These are phyloP conservation scores for Percina caprodes DNA, from an alignment of 2,113 vertebrate species.

Conservation along the genomic window DNA sequence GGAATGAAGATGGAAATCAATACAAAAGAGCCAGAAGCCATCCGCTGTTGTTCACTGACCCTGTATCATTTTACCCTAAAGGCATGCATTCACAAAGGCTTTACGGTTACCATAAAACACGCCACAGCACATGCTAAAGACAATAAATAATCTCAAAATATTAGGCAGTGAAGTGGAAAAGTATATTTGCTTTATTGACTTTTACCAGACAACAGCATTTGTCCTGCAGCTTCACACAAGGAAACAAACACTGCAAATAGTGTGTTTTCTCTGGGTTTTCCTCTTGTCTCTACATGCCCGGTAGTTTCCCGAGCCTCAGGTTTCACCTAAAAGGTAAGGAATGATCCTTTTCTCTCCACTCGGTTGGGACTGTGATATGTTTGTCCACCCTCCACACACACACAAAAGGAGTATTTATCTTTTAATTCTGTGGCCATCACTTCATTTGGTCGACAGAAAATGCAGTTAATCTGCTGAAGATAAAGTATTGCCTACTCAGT, in stretches of 20 bases:
- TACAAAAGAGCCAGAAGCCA: conserved; percentile 36
- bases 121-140: not conserved
- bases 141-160: not conserved
- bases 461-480: conserved; percentile 8
- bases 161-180: not conserved
- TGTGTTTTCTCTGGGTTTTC: conserved; percentile 15
- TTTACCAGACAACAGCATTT: not conserved
- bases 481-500: not conserved
- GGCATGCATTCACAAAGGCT: conserved; percentile 30
- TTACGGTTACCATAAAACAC: conserved; percentile 26
- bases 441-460: conserved; percentile 11
- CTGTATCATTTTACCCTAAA: conserved; percentile 53
- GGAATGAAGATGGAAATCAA: conserved; percentile 59
- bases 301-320: conserved; percentile 46
- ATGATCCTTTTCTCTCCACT: conserved; percentile 50
- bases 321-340: conserved; percentile 69
- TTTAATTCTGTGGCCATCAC: conserved; percentile 4
- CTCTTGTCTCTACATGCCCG: conserved; percentile 72
- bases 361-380: conserved; percentile 14
- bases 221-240: conserved; percentile 11
- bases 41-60: conserved; percentile 51
- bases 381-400: not conserved
- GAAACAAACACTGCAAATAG: conserved; percentile 9
- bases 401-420: conserved; percentile 11
- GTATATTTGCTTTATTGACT: not conserved